Base-by-base conservation (phyloP, 2,888 invertebrate genomes). In the Dryobota labecula region DNA sequence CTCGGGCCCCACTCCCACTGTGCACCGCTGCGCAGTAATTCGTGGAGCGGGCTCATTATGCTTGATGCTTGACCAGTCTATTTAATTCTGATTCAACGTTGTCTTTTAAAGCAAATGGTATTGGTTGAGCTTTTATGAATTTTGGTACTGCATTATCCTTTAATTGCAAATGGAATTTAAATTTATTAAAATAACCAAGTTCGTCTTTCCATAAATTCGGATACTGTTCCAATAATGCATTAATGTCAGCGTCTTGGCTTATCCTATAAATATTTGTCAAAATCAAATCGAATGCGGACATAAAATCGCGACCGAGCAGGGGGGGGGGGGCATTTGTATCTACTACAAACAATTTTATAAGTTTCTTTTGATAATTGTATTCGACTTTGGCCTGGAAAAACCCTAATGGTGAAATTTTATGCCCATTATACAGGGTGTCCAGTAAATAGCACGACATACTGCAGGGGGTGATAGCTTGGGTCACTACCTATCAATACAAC, bases 181-280 rank as follows among this genome's bases (percentile, higher is more conserved):
- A 60, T 3, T 60, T 60, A 60, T 60, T 60, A 45, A 60, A 60
- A 60, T 18, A 20, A 30, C 58, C 58, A 27, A 60, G 58, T 30
- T 45, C 43, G 27, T 60, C 60, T 1, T 45, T 43, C 45, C 57
- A 57, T 57, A 57, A 57, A 45, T 60, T 30, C 30, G 61, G 47
- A 47, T 33, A 47, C 24, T 57, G 38, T 38, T 38, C 57, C 30
- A 53, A 53, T 53, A 53, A 53, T 53, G 53, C n/a, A n/a, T n/a
- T n/a, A n/a, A n/a, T n/a, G n/a, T 53, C 53, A 30, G 30, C 27
- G 15, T 53, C 53, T 53, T 53, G 53, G 30, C 53, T 53, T 53
- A 53, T 56, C 38, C n/a, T 56, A 38, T 56, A 56, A 56, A 56
- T n/a, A n/a, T 56, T 56, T 0, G 56, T 56, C 38, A 56, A 56